Conservation (phyloP, 2,797 vertebrate species). For the Carduelis carduelis region DNA sequence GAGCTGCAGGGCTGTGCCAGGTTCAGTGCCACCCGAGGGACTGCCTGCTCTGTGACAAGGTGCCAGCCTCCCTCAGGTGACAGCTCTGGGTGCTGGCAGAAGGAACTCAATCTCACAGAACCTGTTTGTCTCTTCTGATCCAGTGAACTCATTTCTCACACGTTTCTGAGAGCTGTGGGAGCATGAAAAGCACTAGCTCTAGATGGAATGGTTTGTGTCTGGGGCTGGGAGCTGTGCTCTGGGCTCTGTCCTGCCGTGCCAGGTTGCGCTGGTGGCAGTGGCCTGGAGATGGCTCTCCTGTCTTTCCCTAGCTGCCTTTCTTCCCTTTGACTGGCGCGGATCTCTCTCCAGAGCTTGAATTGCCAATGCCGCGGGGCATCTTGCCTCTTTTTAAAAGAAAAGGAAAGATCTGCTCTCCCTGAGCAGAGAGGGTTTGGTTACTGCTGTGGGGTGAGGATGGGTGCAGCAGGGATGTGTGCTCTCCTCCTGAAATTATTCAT, state of each 20-base stretch:
- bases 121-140: neutral
- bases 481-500: neutral
- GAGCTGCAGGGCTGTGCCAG: neutral
- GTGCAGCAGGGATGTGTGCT: neutral
- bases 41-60: neutral
- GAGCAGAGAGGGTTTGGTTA: neutral
- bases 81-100: neutral
- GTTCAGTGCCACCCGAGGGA: neutral
- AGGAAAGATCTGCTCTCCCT: neutral
- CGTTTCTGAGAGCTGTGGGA: neutral
- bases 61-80: neutral
- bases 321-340: neutral
- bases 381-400: neutral
- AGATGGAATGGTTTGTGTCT: neutral
- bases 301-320: neutral
- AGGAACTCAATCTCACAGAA: neutral
- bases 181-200: neutral
- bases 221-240: neutral
- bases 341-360: neutral
- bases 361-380: neutral
- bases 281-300: slow-evolving; percentile 58
- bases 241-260: neutral
- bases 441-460: rapidly evolving
- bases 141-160: neutral
- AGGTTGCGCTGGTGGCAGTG: neutral